A percentile compares a stretch with the other conserved stretches of the same genome.
These are phyloP conservation scores for Caenorhabditis wallacei DNA, from an alignment of 2,888 invertebrate genomes.

Conservation along the genomic window DNA sequence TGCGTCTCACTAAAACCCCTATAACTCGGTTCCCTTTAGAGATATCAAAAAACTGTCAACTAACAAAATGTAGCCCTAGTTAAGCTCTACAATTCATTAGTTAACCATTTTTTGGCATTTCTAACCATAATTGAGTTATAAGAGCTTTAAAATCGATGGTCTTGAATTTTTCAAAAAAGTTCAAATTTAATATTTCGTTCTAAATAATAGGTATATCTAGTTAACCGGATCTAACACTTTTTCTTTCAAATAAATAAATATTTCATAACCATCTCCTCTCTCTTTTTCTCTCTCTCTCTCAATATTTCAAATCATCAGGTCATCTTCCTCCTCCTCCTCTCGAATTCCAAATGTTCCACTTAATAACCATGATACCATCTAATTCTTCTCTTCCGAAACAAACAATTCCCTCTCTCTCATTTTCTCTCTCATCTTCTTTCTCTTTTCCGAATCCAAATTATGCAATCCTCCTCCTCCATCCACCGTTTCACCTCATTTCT, in stretches of 20 bases:
- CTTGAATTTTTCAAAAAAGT: too few species aligned
- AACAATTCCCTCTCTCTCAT: neutral
- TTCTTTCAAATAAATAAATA: conserved; percentile 6
- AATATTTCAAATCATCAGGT: conserved; percentile 41
- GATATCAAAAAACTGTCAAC: too few species aligned
- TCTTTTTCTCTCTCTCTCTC: neutral
- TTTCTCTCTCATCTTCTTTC: conserved; percentile 11
- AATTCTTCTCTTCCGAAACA: neutral
- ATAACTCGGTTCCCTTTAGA: too few species aligned
- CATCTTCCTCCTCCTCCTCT: conserved; percentile 10
- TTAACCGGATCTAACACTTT: conserved; percentile 6
- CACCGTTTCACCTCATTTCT: conserved; percentile 57
- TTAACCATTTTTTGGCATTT: too few species aligned
- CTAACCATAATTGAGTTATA: too few species aligned
- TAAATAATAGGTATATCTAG: too few species aligned
- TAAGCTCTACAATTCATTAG: too few species aligned
- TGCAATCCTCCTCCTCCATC: conserved; percentile 40
- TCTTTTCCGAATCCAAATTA: conserved; percentile 43
- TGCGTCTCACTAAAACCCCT: too few species aligned
- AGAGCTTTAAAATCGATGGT: too few species aligned
- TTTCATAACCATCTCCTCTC: conserved; percentile 3
- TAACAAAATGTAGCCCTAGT: too few species aligned
- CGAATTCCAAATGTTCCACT: conserved; percentile 36
- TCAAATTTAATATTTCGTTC: too few species aligned
- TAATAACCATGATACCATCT: conserved; percentile 64